Evolutionary conservation across 2,113 vertebrate species (phyloP).

Genomic region (Entelurus aequoreus): DNA sequence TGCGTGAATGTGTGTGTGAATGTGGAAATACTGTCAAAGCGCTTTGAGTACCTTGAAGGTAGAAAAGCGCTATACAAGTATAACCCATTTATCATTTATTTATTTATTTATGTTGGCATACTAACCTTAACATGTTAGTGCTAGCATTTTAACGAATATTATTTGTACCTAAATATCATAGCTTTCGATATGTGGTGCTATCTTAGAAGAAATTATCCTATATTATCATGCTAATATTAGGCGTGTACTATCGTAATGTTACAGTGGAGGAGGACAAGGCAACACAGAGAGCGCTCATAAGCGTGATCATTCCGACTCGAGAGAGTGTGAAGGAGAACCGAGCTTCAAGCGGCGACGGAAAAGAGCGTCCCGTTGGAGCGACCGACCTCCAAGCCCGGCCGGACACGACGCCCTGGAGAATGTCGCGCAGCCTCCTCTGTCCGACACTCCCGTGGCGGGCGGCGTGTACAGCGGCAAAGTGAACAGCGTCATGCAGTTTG

Average conservation of each 20-base stretch:
- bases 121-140: too few species aligned
- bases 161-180: too few species aligned
- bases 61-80: too few species aligned
- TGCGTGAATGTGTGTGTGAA: too few species aligned
- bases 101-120: too few species aligned
- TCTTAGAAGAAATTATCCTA: too few species aligned
- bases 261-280: slow-evolving; percentile 68
- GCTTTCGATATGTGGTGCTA: too few species aligned
- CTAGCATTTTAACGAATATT: too few species aligned
- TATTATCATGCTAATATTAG: too few species aligned
- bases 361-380: slow-evolving; percentile 62
- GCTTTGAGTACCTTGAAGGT: too few species aligned
- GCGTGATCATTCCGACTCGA: slow-evolving; percentile 76
- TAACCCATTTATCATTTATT: too few species aligned
- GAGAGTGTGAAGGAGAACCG: slow-evolving; percentile 72
- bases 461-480: slow-evolving; percentile 97
- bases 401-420: slow-evolving; percentile 62
- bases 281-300: slow-evolving; percentile 71
- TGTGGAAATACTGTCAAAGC: too few species aligned
- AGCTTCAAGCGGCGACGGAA: slow-evolving; percentile 60
- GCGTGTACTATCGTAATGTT: slow-evolving; percentile 26
- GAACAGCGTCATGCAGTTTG: slow-evolving; percentile 98
- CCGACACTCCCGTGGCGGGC: slow-evolving; percentile 89
- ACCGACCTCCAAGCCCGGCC: slow-evolving; percentile 77
- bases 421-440: slow-evolving; percentile 83